Conservation (phyloP, 2,888 invertebrate species). For the Cheilosia vernalis region DNA sequence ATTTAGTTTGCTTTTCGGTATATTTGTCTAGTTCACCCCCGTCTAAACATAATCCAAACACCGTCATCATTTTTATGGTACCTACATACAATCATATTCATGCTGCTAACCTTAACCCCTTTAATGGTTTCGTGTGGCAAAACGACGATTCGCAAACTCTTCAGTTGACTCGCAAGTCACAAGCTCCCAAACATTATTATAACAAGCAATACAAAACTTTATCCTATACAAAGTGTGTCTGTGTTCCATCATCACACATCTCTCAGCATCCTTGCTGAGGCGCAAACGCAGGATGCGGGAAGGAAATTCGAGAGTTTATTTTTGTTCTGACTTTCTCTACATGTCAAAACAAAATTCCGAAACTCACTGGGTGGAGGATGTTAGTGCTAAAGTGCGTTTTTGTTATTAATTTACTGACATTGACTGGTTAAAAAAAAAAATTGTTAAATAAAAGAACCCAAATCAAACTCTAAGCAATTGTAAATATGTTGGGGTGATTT, state of each 20-base stretch:
- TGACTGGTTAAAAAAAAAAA: constrained; percentile 20
- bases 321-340: constrained; percentile 35
- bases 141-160: constrained; percentile 18
- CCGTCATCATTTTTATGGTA: constrained; percentile 23
- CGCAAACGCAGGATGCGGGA: constrained; percentile 56
- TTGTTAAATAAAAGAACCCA: constrained; percentile 27
- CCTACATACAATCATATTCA: constrained; percentile 29
- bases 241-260: neutral
- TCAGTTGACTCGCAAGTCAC: constrained; percentile 22
- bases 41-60: neutral
- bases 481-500: constrained; percentile 45
- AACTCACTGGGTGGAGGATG: constrained; percentile 53
- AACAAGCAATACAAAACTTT: neutral
- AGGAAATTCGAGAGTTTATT: constrained; percentile 37
- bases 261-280: constrained; percentile 48
- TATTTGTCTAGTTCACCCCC: too few species aligned
- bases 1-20: too few species aligned
- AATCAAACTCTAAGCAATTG: neutral
- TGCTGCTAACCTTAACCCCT: constrained; percentile 63
- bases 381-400: constrained; percentile 55
- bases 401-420: constrained; percentile 50
- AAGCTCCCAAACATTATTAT: neutral
- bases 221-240: neutral
- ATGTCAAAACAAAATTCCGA: constrained; percentile 69
- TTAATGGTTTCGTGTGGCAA: constrained; percentile 42